Evolutionary conservation across 2,888 invertebrate genomes (phyloP).

Genomic region (Endomychus coccineus): DNA sequence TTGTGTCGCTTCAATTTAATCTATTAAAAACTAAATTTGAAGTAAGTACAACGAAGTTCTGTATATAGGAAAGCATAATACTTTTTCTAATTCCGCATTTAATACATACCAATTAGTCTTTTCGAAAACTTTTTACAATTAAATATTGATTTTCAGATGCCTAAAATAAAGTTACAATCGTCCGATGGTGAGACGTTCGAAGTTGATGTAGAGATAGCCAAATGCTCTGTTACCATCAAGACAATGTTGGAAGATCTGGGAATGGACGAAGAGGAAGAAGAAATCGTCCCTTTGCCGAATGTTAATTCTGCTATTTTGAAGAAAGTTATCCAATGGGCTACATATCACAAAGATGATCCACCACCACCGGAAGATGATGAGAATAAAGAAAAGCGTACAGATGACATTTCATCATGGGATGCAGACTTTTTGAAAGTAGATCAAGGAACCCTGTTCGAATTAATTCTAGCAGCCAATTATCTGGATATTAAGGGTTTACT

Average conservation of each 20-base stretch:
- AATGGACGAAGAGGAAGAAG: slow-evolving; percentile 88
- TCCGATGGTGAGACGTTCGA: slow-evolving; percentile 94
- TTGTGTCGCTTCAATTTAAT: no score
- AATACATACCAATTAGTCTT: no score
- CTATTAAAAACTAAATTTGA: no score
- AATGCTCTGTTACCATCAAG: slow-evolving; percentile 96
- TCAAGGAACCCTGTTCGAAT: slow-evolving; percentile 91
- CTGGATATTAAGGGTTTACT: slow-evolving; percentile 91
- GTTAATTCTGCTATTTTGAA: slow-evolving; percentile 94
- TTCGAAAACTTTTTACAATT: no score
- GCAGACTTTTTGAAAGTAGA: slow-evolving; percentile 98
- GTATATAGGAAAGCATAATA: no score
- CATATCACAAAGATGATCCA: slow-evolving; percentile 92
- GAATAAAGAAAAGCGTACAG: slow-evolving; percentile 95
- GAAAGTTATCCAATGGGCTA: slow-evolving; percentile 91
- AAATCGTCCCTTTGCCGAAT: slow-evolving; percentile 92
- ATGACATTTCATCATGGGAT: slow-evolving; percentile 99
- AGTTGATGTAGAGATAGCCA: slow-evolving; percentile 94
- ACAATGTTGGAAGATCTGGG: slow-evolving; percentile 95
- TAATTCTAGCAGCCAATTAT: slow-evolving; percentile 95
- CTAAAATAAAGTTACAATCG: slow-evolving; percentile 88
- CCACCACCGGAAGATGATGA: slow-evolving; percentile 95
- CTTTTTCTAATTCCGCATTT: no score
- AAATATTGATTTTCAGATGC: slow-evolving; percentile 75
- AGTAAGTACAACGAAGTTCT: no score